phyloP scores from a whole-genome alignment of 2,113 vertebrate genomes.

The Ceratotherium simum region DNA sequence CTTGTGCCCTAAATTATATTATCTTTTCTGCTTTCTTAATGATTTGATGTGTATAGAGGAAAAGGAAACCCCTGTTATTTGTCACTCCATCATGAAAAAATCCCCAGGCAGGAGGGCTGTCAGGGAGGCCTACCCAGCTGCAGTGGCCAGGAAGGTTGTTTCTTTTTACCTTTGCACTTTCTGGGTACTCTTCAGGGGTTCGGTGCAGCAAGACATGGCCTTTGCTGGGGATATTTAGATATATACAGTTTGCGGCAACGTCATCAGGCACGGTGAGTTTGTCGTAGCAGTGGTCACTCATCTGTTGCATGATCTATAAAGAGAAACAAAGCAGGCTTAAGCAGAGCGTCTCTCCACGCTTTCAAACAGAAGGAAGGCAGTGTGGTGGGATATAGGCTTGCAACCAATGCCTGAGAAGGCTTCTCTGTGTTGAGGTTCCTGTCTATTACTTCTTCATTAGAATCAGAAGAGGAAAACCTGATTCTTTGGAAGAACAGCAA shows the following conservation, averaged over 20 bases:
- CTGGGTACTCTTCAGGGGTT: conserved; percentile 93
- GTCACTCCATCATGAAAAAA: not conserved
- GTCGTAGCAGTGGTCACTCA: conserved; percentile 98
- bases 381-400: not conserved
- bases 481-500: not conserved
- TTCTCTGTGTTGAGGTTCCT: not conserved
- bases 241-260: conserved; percentile 95
- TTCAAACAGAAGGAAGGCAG: not conserved
- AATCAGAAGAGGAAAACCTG: not conserved
- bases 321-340: conserved; percentile 52
- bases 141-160: accelerated
- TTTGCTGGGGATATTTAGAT: conserved; percentile 94
- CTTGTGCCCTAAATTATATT: not conserved
- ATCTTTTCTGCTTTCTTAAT: not conserved
- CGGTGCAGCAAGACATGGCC: conserved; percentile 95
- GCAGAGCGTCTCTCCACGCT: not conserved
- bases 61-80: not conserved
- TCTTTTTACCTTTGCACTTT: conserved; percentile 93
- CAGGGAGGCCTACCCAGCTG: not conserved
- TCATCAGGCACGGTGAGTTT: conserved; percentile 97
- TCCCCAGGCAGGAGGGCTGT: not conserved
- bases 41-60: not conserved
- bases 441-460: not conserved
- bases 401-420: not conserved
- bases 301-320: conserved; percentile 96